These are phyloP conservation scores for Drosophila saltans DNA, from an alignment of 1,140 invertebrate genomes.

Conservation along the genomic window DNA sequence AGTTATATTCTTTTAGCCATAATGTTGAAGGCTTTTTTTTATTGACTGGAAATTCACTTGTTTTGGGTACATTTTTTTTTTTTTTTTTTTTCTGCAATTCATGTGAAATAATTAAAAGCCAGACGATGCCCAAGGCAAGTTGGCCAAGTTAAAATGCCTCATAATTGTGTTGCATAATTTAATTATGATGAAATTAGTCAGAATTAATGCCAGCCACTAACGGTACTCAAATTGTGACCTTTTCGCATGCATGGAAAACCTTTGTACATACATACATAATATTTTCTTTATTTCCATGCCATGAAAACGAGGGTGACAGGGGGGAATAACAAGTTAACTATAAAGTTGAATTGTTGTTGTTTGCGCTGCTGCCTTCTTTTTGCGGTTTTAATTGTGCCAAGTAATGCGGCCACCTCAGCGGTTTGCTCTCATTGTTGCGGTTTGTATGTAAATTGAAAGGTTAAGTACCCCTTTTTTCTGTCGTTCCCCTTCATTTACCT, in stretches of 20 bases:
- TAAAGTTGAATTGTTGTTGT: slow-evolving; percentile 27
- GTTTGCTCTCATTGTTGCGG: slow-evolving; percentile 70
- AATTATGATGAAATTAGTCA: slow-evolving; percentile 54
- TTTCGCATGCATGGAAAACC: slow-evolving; percentile 38
- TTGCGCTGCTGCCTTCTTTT: slow-evolving; percentile 24
- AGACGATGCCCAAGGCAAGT: slow-evolving; percentile 21
- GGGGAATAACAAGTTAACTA: slow-evolving; percentile 48
- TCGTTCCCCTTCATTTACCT: neutral
- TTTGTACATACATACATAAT: slow-evolving; percentile 23
- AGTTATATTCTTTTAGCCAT: slow-evolving; percentile 33
- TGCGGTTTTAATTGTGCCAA: slow-evolving; percentile 78
- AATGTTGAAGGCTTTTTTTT: slow-evolving; percentile 52
- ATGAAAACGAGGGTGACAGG: slow-evolving; percentile 25
- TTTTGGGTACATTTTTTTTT: neutral
- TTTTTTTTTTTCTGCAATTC: slow-evolving; percentile 61
- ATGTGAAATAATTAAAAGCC: slow-evolving; percentile 69
- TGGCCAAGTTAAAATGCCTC: slow-evolving; percentile 57
- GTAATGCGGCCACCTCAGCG: slow-evolving; percentile 64
- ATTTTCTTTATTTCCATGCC: slow-evolving; percentile 12
- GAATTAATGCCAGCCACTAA: slow-evolving; percentile 38
- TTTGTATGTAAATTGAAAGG: slow-evolving; percentile 62
- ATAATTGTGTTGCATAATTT: slow-evolving; percentile 53
- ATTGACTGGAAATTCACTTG: slow-evolving; percentile 51
- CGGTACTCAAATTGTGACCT: slow-evolving; percentile 35
- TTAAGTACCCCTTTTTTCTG: slow-evolving; percentile 54